A percentile compares a stretch with the other conserved stretches of the same genome.
phyloP scores from a whole-genome alignment of 2,797 vertebrate genomes.

The Eremophila alpestris region DNA sequence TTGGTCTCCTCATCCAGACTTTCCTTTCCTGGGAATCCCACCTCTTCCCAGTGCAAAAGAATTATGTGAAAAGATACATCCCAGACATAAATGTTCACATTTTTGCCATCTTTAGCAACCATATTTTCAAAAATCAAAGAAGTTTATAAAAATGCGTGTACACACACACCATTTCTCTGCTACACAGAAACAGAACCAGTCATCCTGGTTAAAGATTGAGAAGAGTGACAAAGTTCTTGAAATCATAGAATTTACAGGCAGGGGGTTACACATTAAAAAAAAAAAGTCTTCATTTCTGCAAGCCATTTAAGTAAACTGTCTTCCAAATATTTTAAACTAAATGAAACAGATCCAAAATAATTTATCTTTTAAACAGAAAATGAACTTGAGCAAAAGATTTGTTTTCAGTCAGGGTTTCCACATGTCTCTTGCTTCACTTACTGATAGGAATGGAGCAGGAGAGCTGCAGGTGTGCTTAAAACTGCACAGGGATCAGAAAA shows the following conservation, averaged over 20 bases:
- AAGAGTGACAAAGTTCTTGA: not conserved
- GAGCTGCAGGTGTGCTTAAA: not conserved
- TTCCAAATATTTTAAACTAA: not conserved
- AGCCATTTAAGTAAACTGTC: not conserved
- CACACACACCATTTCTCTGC: not conserved
- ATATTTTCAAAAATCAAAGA: not conserved
- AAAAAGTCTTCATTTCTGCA: not conserved
- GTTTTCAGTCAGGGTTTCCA: not conserved
- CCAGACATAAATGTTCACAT: not conserved
- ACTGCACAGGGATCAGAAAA: not conserved
- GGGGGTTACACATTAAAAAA: not conserved
- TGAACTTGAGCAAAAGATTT: not conserved
- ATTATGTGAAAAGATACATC: not conserved
- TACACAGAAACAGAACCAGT: not conserved
- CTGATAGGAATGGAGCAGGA: fast-evolving
- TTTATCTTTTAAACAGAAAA: not conserved
- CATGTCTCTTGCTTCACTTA: not conserved
- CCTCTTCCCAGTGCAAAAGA: not conserved
- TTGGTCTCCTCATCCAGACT: not conserved
- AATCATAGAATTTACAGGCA: not conserved
- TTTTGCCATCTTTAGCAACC: not conserved
- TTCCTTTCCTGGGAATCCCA: not conserved
- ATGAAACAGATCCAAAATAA: not conserved
- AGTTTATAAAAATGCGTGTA: fast-evolving
- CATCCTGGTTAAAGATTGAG: not conserved